Evolutionary conservation across 2,888 invertebrate species (phyloP).

Genomic region (Microctonus aethiopoides): DNA sequence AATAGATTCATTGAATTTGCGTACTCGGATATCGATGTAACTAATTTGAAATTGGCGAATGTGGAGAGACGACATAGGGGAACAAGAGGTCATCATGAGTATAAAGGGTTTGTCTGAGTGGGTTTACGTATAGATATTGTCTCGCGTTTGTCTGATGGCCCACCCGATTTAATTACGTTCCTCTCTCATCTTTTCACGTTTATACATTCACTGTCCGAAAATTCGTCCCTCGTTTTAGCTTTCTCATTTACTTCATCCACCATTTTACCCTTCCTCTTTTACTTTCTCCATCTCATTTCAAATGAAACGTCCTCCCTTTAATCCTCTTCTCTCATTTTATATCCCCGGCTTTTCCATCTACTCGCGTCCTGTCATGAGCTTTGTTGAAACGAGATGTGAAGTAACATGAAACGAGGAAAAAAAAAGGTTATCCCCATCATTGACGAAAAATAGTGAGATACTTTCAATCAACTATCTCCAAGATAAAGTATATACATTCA

Average conservation of each 20-base stretch:
- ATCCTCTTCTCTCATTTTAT: slow-evolving; percentile 19
- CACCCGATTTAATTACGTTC: slow-evolving; percentile 19
- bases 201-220: slow-evolving; percentile 2
- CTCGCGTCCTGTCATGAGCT: slow-evolving; percentile 5
- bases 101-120: neutral
- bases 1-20: neutral
- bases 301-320: slow-evolving; percentile 19
- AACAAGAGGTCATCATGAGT: neutral
- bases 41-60: slow-evolving; percentile 10
- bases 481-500: slow-evolving; percentile 4
- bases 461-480: slow-evolving; percentile 10
- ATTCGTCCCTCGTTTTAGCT: neutral
- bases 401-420: neutral
- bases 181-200: slow-evolving; percentile 15
- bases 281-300: neutral
- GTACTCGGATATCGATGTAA: neutral
- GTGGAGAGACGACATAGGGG: neutral
- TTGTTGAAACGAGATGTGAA: neutral
- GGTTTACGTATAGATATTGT: neutral
- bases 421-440: too few species aligned
- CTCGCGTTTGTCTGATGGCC: neutral
- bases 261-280: neutral
- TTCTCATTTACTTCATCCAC: neutral
- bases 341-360: slow-evolving; percentile 5
- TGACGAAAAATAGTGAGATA: neutral